Base-by-base conservation (phyloP, 2,113 vertebrate species). In the Oplegnathus fasciatus region DNA sequence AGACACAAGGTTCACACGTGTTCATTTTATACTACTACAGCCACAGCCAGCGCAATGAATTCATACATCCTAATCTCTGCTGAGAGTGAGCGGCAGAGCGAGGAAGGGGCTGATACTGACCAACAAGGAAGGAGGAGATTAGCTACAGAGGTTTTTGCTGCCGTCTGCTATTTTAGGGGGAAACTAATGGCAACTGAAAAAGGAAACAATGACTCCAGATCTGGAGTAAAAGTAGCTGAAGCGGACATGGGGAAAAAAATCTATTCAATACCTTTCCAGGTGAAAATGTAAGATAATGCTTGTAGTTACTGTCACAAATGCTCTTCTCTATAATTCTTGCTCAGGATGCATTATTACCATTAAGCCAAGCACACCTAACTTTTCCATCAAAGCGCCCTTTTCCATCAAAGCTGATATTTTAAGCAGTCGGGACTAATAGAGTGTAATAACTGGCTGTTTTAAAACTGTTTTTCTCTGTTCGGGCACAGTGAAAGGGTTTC, bases 281-380 rank as follows among this genome's bases (percentile, higher is more conserved):
- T 90, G 85, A 87, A 87, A 92, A 90, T 88, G 52, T 50, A 84
- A 88, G 86, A 90, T 86, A 90, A 89, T 85, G 48, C 64, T 64
- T 74, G 40, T 68, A 71, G 66, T 72, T 79, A 70, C 67, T 73
- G 83, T 78, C 73, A 74, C 48, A 84, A 75, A 74, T 42, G 65
- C 17, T 54, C 40, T 32, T 68, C 11, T 74, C 62, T 66, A n/a
- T 70, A 67, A 37, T 83, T 84, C 50, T 75, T 68, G 13, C 32
- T 74, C 40, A 32, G 42, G 54, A 64, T 61, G 61, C 79, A 62
- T 87, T 84, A 81, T 85, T 32, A 60, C 57, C 34, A 85, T 80
- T 73, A 71, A 78, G 71, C 67, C 32, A 58, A 87, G 75, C 40
- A 40, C 48, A 75, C 24, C 54, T 54, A 66, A 79, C 78, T 81